phyloP scores from a whole-genome alignment of 2,113 vertebrate species.

The Boleophthalmus pectinirostris region DNA sequence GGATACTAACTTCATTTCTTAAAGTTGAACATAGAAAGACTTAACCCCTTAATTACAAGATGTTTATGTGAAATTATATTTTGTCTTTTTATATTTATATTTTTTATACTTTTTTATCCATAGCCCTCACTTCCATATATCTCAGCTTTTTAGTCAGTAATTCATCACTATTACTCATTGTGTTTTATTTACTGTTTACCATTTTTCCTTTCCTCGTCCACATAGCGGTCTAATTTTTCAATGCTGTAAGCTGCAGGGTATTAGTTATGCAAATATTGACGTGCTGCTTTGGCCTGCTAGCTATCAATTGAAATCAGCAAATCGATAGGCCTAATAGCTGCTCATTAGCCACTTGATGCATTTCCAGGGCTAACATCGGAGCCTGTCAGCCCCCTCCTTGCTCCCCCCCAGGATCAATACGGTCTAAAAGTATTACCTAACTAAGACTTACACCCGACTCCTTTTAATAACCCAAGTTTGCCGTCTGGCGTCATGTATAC shows the following conservation, averaged over 20 bases:
- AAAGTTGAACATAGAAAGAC: not conserved
- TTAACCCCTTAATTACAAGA: not conserved
- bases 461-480: conserved; percentile 62
- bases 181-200: conserved; percentile 63
- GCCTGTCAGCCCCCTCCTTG: conserved; percentile 76
- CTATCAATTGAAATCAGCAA: conserved; percentile 97
- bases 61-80: too few relatives aligned
- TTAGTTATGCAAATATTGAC: conserved; percentile 94
- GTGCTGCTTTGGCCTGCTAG: conserved; percentile 87
- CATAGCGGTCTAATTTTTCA: conserved; percentile 85
- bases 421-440: conserved; percentile 85
- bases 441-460: conserved; percentile 62
- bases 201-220: conserved; percentile 68
- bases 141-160: conserved; percentile 10
- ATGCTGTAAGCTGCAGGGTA: conserved; percentile 81
- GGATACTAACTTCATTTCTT: too few relatives aligned
- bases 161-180: conserved; percentile 14
- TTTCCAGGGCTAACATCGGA: conserved; percentile 82
- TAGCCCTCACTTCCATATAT: not conserved
- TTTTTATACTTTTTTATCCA: not conserved
- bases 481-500: conserved; percentile 23
- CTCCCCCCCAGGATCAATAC: conserved; percentile 76
- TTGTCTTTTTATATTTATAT: too few relatives aligned
- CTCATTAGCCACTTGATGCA: conserved; percentile 92
- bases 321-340: conserved; percentile 95